Conservation (phyloP, 2,888 invertebrate genomes). For the Automeris io region DNA sequence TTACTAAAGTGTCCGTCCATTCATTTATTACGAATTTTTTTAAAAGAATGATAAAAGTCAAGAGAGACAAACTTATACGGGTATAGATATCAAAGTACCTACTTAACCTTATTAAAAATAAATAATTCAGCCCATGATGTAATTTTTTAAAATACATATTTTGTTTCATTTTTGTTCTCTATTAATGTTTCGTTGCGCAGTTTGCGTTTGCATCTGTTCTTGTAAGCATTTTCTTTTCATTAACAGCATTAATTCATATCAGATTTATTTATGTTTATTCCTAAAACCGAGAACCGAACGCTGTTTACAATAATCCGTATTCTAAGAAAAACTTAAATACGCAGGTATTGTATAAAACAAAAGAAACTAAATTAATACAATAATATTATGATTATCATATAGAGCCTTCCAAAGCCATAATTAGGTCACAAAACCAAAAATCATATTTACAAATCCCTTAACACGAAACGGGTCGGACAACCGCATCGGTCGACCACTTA, state of each 20-base stretch:
- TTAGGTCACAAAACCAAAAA: constrained; percentile 59
- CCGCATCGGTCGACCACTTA: constrained; percentile 68
- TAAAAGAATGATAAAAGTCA: no score
- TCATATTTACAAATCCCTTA: constrained; percentile 62
- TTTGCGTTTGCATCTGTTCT: neutral
- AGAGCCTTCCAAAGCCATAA: constrained; percentile 40
- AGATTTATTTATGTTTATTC: constrained; percentile 6
- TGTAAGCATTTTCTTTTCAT: constrained; percentile 3
- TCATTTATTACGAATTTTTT: no score
- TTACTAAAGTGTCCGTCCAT: no score
- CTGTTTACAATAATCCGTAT: constrained; percentile 6
- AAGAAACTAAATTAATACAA: constrained; percentile 4
- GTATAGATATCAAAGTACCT: no score
- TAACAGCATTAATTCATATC: constrained; percentile 7
- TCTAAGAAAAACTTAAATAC: constrained; percentile 8
- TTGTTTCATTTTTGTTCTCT: neutral
- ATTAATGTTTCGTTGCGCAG: neutral
- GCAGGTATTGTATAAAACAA: neutral
- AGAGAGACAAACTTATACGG: no score
- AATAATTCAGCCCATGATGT: neutral
- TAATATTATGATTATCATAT: constrained; percentile 18
- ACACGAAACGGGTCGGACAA: constrained; percentile 38
- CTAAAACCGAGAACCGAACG: constrained; percentile 1
- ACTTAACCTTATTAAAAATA: no score
- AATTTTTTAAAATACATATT: neutral